These are phyloP conservation scores for Notarius lentiginosus DNA, from an alignment of 2,113 vertebrate species.

Conservation along the genomic window DNA sequence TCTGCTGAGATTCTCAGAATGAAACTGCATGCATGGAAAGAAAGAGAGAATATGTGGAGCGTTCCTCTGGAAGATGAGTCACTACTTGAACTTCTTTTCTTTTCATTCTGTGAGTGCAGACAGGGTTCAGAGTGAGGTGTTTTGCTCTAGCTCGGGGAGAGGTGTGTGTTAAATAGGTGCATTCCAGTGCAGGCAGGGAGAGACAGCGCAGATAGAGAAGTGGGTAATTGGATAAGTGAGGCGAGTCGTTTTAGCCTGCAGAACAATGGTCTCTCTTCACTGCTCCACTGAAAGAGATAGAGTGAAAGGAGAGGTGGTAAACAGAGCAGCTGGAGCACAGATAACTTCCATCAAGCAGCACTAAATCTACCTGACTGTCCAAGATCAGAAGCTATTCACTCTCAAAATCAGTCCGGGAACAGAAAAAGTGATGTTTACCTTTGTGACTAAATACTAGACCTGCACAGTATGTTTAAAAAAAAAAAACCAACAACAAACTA, in stretches of 20 bases:
- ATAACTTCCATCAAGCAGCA: conserved; percentile 4
- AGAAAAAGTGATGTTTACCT: neutral
- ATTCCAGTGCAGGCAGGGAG: conserved; percentile 40
- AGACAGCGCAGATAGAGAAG: conserved; percentile 43
- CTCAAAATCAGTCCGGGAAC: neutral
- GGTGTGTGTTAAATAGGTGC: conserved; percentile 38
- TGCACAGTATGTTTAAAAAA: neutral
- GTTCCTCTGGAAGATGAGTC: neutral
- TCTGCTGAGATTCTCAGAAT: neutral
- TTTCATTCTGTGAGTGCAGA: neutral
- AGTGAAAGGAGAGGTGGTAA: conserved; percentile 9
- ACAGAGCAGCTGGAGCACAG: conserved; percentile 23
- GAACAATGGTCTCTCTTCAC: conserved; percentile 68
- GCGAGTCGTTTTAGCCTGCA: conserved; percentile 56
- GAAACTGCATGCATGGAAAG: too few species aligned
- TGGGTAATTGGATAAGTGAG: conserved; percentile 61
- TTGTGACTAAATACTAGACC: neutral
- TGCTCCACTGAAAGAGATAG: conserved; percentile 2
- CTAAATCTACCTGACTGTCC: conserved; percentile 8
- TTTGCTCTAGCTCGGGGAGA: neutral
- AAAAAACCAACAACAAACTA: too few species aligned
- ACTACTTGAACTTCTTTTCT: neutral
- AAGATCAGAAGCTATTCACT: neutral
- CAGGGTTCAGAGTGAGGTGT: neutral
- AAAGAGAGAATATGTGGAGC: neutral